Evolutionary conservation across 2,113 vertebrate species (phyloP).

Genomic region (Butastur rufipennis): DNA sequence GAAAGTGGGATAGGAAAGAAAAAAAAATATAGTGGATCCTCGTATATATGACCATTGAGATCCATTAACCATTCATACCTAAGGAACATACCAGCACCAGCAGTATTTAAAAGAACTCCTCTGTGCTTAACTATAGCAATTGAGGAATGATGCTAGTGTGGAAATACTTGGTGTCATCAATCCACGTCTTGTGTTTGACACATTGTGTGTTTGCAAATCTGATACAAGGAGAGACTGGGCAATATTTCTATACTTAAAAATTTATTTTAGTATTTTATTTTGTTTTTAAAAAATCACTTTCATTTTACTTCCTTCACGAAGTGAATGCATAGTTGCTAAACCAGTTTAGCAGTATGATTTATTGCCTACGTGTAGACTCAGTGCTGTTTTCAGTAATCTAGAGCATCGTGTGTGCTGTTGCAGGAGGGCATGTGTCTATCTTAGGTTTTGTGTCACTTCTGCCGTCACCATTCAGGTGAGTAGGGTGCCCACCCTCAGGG

Average conservation of each 20-base stretch:
- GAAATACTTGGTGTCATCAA: not conserved
- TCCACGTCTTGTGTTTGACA: not conserved
- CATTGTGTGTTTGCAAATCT: not conserved
- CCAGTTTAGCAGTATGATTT: not conserved
- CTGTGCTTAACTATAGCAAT: not conserved
- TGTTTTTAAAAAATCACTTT: not conserved
- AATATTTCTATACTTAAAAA: not conserved
- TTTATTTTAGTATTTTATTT: not conserved
- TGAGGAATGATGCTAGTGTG: not conserved
- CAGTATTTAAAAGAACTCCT: not conserved
- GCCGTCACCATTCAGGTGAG: not conserved
- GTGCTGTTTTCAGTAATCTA: rapidly evolving
- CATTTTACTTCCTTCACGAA: not conserved
- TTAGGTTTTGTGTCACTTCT: not conserved
- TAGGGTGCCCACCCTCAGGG: not conserved
- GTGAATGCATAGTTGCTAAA: not conserved
- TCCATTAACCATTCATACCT: not conserved
- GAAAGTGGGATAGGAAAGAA: not conserved
- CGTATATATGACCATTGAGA: too few species aligned
- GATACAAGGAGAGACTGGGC: not conserved
- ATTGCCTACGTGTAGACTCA: not conserved
- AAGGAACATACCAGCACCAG: not conserved
- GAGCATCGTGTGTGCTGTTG: not conserved
- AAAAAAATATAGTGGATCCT: not conserved
- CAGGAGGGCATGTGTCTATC: not conserved